Evolutionary conservation across 1,140 invertebrate genomes (phyloP).

Genomic region (Neodiprion pinetum): DNA sequence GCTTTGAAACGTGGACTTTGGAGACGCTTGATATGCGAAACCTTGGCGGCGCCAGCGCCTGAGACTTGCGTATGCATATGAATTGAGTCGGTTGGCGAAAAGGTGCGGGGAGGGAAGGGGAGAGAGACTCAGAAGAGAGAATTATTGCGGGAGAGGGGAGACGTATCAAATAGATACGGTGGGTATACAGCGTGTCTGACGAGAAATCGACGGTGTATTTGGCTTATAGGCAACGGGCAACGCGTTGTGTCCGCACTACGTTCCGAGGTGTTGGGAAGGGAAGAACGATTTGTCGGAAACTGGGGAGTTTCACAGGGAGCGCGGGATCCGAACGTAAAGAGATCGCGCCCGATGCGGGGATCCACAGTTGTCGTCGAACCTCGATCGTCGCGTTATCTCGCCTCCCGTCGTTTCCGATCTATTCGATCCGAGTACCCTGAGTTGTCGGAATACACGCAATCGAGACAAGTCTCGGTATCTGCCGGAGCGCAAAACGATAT

Average conservation of each 20-base stretch:
- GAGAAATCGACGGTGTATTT: not conserved
- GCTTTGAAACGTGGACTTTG: constrained; percentile 15
- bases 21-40: constrained; percentile 21
- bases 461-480: too few relatives aligned
- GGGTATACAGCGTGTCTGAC: not conserved
- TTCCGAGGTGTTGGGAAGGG: not conserved
- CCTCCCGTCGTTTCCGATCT: too few relatives aligned
- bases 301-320: not conserved
- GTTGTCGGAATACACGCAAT: too few relatives aligned
- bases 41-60: too few relatives aligned
- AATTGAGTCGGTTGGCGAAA: constrained; percentile 7
- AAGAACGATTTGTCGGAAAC: not conserved
- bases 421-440: not conserved
- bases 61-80: too few relatives aligned
- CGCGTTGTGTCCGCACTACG: too few relatives aligned
- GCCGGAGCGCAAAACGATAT: too few relatives aligned
- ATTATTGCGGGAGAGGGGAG: not conserved
- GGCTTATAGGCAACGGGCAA: not conserved
- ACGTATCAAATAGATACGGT: not conserved
- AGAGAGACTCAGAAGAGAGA: not conserved
- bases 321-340: not conserved
- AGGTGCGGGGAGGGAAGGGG: not conserved
- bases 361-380: not conserved
- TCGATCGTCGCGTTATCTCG: not conserved
- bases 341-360: not conserved